Evolutionary conservation across 2,113 vertebrate species (phyloP), one percentile per base, ranked within the genome.

Genomic region (Chinchilla lanigera): DNA sequence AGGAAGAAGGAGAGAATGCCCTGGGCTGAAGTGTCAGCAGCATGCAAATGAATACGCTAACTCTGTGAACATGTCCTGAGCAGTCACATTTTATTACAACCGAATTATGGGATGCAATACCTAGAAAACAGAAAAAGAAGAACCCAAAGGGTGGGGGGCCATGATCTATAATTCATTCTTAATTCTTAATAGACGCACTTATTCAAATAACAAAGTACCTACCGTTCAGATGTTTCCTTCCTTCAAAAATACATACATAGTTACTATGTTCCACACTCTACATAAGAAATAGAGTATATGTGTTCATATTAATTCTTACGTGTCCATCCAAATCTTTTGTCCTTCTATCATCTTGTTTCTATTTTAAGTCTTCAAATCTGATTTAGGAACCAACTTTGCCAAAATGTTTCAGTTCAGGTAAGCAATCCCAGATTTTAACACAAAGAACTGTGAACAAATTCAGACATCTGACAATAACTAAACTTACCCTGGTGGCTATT

Each of bases 61-160:
- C 96, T 97, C 98, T 78, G 20, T 98, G 98, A 98, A 98, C 97
- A 98, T 98, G 98, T 98, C 98, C 98, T 91, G 69, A 98, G 98
- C 98, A 98, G 98, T 98, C 99, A 99, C 98, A 98, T 98, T 98
- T 98, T 97, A 98, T 99, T 98, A 98, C 97, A 92, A 86, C 94
- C 94, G 20, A 97, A 97, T 98, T 98, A 98, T 93, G 96, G 98
- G 96, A 96, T 97, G 96, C 28, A 61, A 98, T 98, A 98, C 98
- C 97, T 94, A 97, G 97, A 97, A 98, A 97, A 97, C 97, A 97
- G 97, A 96, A 94, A 96, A 90, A 63, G 82, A 11, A 58, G 71
- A 82, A 94, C 93, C 54, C 71, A 75, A 3, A 58, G 86, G 67
- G 54, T 47, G 86, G 56, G 75, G 86, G 96, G 95, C 96, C 88